phyloP scores from a whole-genome alignment of 2,113 vertebrate genomes.

The Hymenochirus boettgeri region DNA sequence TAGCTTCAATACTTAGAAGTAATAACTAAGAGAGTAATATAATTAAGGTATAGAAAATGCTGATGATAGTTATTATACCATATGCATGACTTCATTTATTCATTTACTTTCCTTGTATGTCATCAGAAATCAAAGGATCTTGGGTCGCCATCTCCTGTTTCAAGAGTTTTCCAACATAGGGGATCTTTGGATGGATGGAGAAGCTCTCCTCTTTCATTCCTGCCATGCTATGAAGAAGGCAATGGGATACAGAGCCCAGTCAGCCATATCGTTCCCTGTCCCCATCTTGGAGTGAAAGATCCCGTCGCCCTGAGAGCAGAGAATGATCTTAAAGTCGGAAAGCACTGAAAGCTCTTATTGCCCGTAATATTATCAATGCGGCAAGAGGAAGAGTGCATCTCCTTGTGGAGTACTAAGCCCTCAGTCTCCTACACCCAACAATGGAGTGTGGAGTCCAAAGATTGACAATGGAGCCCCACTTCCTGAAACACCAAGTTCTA shows the following conservation, averaged over 20 bases:
- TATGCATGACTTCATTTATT: background rate
- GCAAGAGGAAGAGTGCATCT: slow-evolving; percentile 89
- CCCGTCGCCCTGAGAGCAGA: slow-evolving; percentile 73
- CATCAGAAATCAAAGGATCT: slow-evolving; percentile 69
- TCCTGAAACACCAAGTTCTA: slow-evolving; percentile 69
- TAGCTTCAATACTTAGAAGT: too few species aligned
- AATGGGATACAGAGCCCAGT: slow-evolving; percentile 50
- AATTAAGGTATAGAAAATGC: too few species aligned
- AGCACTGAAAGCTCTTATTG: slow-evolving; percentile 81
- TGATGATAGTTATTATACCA: too few species aligned
- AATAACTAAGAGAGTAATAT: too few species aligned
- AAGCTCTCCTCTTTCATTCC: slow-evolving; percentile 44
- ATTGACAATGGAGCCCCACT: slow-evolving; percentile 52
- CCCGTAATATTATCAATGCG: slow-evolving; percentile 94
- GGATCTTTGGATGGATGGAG: slow-evolving; percentile 68
- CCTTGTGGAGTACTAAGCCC: slow-evolving; percentile 58
- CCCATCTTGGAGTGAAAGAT: slow-evolving; percentile 73
- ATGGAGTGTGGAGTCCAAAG: slow-evolving; percentile 13
- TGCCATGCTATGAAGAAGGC: slow-evolving; percentile 54
- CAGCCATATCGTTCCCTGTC: slow-evolving; percentile 58
- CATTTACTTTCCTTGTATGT: slow-evolving; percentile 37
- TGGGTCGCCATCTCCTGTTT: slow-evolving; percentile 55
- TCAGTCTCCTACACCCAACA: slow-evolving; percentile 47
- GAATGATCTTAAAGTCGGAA: slow-evolving; percentile 73
- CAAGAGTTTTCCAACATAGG: slow-evolving; percentile 55